A percentile compares a stretch with the other conserved stretches of the same genome.
Conservation (phyloP, 2,888 invertebrate genomes). For the Drosophila maculinotata region DNA sequence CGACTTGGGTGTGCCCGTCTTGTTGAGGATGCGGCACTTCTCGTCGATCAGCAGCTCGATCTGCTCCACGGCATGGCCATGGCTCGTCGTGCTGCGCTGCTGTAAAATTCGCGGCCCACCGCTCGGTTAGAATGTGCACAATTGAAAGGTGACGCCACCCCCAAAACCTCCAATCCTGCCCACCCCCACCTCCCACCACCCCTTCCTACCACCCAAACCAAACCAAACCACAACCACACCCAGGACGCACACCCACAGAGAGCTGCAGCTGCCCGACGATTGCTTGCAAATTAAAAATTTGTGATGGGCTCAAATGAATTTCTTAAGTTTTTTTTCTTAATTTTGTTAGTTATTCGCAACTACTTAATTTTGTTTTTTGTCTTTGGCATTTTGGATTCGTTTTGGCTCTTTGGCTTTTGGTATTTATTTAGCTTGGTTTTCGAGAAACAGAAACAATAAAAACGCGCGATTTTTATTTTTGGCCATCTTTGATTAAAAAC, state of each 20-base stretch:
- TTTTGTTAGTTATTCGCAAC: constrained; percentile 10
- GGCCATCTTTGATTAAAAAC: constrained; percentile 85
- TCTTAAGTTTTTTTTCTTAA: constrained; percentile 24
- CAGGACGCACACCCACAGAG: constrained; percentile 20
- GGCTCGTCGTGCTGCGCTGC: constrained; percentile 51
- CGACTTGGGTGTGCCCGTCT: constrained; percentile 88
- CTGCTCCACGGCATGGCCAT: constrained; percentile 84
- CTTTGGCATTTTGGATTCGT: constrained; percentile 36
- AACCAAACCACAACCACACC: constrained; percentile 33
- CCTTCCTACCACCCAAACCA: neutral
- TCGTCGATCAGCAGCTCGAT: constrained; percentile 88
- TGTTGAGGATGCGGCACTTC: constrained; percentile 88
- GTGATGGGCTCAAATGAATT: constrained; percentile 84
- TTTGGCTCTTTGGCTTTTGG: constrained; percentile 20
- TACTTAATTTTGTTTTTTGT: constrained; percentile 37
- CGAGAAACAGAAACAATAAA: constrained; percentile 73
- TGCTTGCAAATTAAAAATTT: constrained; percentile 81
- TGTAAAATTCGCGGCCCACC: constrained; percentile 45
- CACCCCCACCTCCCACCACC: neutral
- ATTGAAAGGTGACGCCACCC: neutral
- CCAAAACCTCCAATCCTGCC: constrained; percentile 2
- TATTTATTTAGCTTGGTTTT: constrained; percentile 36
- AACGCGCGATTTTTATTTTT: constrained; percentile 48
- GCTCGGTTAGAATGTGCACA: constrained; percentile 21
- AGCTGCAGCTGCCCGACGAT: constrained; percentile 49